Evolutionary conservation across 2,113 vertebrate species (phyloP).

Genomic region (Willisornis vidua): DNA sequence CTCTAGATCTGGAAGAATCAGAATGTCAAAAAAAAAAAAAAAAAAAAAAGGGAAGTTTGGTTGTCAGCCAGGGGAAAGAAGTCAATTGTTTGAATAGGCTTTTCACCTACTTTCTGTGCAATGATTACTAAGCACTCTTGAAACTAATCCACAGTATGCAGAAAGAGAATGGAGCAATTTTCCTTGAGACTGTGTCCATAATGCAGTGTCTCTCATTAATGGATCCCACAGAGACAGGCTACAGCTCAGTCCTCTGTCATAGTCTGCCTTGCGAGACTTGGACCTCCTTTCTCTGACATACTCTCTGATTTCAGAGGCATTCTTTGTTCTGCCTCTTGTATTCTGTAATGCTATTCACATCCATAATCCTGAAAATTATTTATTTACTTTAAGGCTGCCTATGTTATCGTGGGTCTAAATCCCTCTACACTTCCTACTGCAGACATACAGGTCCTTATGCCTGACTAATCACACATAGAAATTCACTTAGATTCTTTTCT

Average conservation of each 20-base stretch:
- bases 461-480: background rate
- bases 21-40: background rate
- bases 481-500: fast-evolving
- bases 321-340: background rate
- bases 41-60: background rate
- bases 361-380: conserved; percentile 19
- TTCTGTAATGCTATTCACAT: background rate
- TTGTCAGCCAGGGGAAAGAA: background rate
- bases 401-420: background rate
- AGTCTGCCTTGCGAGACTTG: background rate
- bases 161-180: background rate
- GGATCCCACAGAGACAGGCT: background rate
- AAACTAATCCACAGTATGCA: fast-evolving
- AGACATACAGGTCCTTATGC: background rate
- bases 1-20: background rate
- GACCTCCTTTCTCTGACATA: background rate
- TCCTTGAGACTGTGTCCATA: background rate
- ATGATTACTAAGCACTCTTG: background rate
- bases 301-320: background rate
- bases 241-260: background rate
- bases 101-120: background rate
- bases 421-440: background rate
- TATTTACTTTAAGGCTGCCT: background rate
- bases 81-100: background rate
- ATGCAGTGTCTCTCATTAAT: background rate